These are phyloP conservation scores for Drosophila tristis DNA, from an alignment of 1,140 invertebrate species.

Conservation along the genomic window DNA sequence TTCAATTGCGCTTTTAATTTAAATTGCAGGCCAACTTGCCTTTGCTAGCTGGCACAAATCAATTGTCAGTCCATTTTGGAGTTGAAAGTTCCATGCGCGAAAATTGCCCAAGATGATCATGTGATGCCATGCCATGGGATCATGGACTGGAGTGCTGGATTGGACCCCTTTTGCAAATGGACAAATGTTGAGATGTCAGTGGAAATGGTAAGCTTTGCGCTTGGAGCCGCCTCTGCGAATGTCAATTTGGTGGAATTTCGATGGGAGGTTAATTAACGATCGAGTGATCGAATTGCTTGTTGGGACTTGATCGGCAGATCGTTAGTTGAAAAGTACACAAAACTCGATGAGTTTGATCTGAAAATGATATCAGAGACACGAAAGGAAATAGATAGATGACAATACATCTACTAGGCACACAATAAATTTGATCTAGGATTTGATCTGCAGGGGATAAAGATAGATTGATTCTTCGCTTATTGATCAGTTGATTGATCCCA, in stretches of 20 bases:
- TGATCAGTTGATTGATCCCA: too few relatives aligned
- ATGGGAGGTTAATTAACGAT: constrained; percentile 70
- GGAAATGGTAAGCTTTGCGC: constrained; percentile 44
- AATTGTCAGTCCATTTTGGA: constrained; percentile 63
- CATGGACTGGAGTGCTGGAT: too few relatives aligned
- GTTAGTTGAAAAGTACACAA: constrained; percentile 1
- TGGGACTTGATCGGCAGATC: constrained; percentile 33
- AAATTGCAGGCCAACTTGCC: constrained; percentile 62
- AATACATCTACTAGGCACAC: too few relatives aligned
- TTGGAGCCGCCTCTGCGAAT: constrained; percentile 21
- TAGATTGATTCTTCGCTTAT: too few relatives aligned
- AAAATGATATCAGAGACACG: too few relatives aligned
- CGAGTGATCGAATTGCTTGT: constrained; percentile 50
- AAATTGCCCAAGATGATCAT: constrained; percentile 54
- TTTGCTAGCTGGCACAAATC: constrained; percentile 54
- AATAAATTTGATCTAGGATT: too few relatives aligned
- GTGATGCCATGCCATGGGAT: constrained; percentile 18
- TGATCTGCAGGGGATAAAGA: too few relatives aligned
- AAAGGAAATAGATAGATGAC: too few relatives aligned
- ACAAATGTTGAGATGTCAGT: constrained; percentile 27
- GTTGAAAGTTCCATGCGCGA: constrained; percentile 55
- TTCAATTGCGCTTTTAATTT: constrained; percentile 83
- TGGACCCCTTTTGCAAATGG: constrained; percentile 21
- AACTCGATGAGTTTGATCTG: too few relatives aligned
- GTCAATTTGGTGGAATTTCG: constrained; percentile 63